phyloP scores from a whole-genome alignment of 2,888 invertebrate species.

The Stenchaetothrips biformis region DNA sequence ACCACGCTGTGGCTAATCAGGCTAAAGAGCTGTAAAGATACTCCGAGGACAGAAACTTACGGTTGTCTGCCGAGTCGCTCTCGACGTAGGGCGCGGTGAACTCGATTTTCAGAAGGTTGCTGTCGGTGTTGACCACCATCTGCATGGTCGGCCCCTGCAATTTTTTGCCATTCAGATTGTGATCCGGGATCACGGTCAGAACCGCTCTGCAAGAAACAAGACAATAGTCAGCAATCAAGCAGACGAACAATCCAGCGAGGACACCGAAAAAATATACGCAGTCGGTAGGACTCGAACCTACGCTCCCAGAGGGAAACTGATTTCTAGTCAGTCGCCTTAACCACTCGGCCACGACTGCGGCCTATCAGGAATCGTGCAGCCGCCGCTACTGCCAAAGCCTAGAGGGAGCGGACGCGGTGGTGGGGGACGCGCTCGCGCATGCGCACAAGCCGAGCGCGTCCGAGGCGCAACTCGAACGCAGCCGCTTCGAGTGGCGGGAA shows the following conservation, averaged over 20 bases:
- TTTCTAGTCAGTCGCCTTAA: conserved; percentile 24
- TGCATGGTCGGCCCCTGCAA: background rate
- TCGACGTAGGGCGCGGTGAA: background rate
- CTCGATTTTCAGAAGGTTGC: background rate
- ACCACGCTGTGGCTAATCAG: too few species aligned
- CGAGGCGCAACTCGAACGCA: background rate
- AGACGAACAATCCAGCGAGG: background rate
- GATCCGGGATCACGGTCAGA: background rate
- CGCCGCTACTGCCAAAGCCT: background rate
- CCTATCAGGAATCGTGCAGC: background rate
- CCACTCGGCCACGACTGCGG: conserved; percentile 21
- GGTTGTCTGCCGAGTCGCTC: background rate
- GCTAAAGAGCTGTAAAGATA: too few species aligned
- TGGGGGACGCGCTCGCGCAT: background rate
- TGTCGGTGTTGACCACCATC: background rate
- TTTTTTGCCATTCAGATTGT: background rate
- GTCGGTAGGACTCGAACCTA: conserved; percentile 24
- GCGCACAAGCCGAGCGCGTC: background rate
- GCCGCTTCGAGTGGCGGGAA: too few species aligned
- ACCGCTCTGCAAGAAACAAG: background rate
- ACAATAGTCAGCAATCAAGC: background rate
- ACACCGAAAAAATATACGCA: background rate
- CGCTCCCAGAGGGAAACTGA: conserved; percentile 22
- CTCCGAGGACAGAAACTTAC: background rate
- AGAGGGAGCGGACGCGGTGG: background rate